These are phyloP conservation scores for Hephaestus fuliginosus DNA, from an alignment of 2,797 vertebrate species.

Conservation along the genomic window DNA sequence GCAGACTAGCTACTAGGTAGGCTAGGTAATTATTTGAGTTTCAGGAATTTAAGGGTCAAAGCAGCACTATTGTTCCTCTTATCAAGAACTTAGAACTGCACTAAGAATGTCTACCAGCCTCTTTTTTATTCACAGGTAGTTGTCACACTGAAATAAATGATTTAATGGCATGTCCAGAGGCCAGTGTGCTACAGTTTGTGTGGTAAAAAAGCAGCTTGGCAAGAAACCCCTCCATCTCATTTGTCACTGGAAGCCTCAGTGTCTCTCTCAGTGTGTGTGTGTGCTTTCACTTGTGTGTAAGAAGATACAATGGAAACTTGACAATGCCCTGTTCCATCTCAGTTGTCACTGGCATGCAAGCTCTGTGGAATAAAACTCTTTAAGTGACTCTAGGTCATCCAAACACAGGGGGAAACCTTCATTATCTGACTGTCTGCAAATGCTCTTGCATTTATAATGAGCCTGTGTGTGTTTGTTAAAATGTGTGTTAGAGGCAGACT, in stretches of 20 bases:
- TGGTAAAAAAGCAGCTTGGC: conserved; percentile 39
- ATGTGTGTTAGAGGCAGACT: neutral
- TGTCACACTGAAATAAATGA: conserved; percentile 37
- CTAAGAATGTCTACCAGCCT: conserved; percentile 18
- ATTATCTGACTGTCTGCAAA: neutral
- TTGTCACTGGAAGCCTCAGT: conserved; percentile 58
- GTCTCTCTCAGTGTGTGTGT: conserved; percentile 4
- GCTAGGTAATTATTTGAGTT: conserved; percentile 25
- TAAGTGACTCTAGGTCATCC: neutral
- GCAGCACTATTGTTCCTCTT: conserved; percentile 45
- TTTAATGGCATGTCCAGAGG: conserved; percentile 36
- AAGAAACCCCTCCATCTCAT: conserved; percentile 41
- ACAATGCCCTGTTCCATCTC: conserved; percentile 60
- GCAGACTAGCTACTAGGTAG: no score
- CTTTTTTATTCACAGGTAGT: conserved; percentile 43
- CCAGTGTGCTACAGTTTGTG: neutral
- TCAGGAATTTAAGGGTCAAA: conserved; percentile 28
- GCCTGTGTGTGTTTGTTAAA: neutral
- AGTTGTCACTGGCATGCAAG: conserved; percentile 46
- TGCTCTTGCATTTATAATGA: neutral
- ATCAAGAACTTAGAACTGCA: conserved; percentile 34
- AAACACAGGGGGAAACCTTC: conserved; percentile 1
- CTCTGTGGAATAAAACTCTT: conserved; percentile 19
- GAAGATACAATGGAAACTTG: conserved; percentile 73
- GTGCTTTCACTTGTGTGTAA: conserved; percentile 72